A percentile compares a stretch with the other conserved stretches of the same genome.
Conservation (phyloP, 1,140 invertebrate species). For the Drosophila saltans region DNA sequence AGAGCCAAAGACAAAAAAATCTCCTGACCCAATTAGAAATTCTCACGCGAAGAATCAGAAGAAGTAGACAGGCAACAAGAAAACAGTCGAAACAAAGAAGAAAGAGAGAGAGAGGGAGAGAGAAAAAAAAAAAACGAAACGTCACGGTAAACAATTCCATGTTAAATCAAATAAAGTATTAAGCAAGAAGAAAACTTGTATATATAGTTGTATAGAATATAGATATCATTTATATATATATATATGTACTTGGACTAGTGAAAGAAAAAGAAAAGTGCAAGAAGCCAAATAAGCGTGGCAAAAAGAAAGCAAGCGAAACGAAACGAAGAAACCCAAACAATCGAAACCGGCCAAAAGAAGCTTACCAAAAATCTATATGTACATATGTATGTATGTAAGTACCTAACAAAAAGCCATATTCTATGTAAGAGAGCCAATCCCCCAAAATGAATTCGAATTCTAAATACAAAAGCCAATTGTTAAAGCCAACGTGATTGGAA, state of each 20-base stretch:
- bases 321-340: slow-evolving; percentile 50
- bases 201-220: slow-evolving; percentile 10
- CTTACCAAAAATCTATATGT: slow-evolving; percentile 27
- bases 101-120: slow-evolving; percentile 22
- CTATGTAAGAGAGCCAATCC: slow-evolving; percentile 44
- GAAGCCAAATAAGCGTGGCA: slow-evolving; percentile 60
- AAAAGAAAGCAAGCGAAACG: slow-evolving; percentile 67
- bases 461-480: slow-evolving; percentile 35
- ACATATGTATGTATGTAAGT: background rate
- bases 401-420: background rate
- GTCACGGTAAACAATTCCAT: slow-evolving; percentile 75
- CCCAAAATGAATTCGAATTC: slow-evolving; percentile 43
- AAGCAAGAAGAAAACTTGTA: slow-evolving; percentile 50
- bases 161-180: slow-evolving; percentile 72
- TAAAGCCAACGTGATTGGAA: slow-evolving; percentile 43
- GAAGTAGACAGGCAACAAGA: slow-evolving; percentile 19
- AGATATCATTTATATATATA: background rate
- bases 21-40: slow-evolving; percentile 73
- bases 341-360: slow-evolving; percentile 56
- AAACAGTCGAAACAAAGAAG: slow-evolving; percentile 6
- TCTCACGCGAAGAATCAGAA: slow-evolving; percentile 72
- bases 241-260: slow-evolving; percentile 20
- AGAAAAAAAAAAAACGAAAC: slow-evolving; percentile 52
- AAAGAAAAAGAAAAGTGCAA: slow-evolving; percentile 62
- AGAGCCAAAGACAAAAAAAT: slow-evolving; percentile 25